Conservation (phyloP, 2,797 vertebrate genomes). For the Dryobates pubescens region DNA sequence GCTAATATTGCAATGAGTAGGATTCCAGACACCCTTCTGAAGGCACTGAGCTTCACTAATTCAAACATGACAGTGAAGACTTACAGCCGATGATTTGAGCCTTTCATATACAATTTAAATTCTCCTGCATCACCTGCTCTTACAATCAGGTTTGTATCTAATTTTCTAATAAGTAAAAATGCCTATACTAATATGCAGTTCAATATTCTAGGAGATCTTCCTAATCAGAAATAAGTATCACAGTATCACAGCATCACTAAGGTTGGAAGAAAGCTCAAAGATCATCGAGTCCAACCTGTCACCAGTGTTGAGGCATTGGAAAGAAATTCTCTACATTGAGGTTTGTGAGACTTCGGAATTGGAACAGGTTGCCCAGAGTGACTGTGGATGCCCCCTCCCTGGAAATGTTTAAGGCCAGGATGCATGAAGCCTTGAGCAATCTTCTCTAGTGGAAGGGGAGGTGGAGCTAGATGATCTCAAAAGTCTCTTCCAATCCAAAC, state of each 20-base stretch:
- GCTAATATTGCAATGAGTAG: neutral
- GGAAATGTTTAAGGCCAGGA: too few species aligned
- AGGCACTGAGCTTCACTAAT: slow-evolving; percentile 49
- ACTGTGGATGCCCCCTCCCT: too few species aligned
- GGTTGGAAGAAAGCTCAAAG: too few species aligned
- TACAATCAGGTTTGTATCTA: slow-evolving; percentile 21
- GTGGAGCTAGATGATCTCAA: too few species aligned
- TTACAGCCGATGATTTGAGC: slow-evolving; percentile 57
- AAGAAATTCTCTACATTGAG: too few species aligned
- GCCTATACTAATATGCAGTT: neutral
- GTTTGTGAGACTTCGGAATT: too few species aligned
- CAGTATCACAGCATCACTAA: too few species aligned
- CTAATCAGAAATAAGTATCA: slow-evolving; percentile 49
- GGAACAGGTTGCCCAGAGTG: too few species aligned
- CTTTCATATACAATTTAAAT: slow-evolving; percentile 65
- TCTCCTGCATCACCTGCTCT: slow-evolving; percentile 61
- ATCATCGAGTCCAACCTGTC: too few species aligned
- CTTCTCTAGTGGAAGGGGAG: too few species aligned
- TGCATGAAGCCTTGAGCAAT: too few species aligned
- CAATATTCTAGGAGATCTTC: slow-evolving; percentile 18
- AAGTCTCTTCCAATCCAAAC: too few species aligned
- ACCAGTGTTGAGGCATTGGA: neutral
- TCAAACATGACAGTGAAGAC: slow-evolving; percentile 39
- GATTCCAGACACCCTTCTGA: slow-evolving; percentile 31
- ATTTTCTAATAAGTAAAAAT: slow-evolving; percentile 60